Base-by-base conservation (phyloP, 2,113 vertebrate species). In the Hydropotes inermis region DNA sequence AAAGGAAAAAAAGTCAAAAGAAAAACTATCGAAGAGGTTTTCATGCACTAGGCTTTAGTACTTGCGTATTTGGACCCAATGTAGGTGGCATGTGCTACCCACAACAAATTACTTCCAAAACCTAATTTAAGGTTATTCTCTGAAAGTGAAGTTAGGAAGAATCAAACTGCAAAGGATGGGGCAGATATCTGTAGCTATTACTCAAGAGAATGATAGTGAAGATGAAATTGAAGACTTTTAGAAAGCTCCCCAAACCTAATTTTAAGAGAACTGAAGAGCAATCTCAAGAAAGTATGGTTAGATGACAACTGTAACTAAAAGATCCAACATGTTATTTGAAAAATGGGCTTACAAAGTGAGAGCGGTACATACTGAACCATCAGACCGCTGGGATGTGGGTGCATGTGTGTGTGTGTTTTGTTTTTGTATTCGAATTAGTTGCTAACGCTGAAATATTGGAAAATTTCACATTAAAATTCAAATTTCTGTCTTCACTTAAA, bases 221-320 rank as follows among this genome's bases (percentile, higher is more conserved):
- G 13, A 45, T 23, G 39, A 96, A 93, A 95, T 27, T 36, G 70
- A 87, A 78, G 55, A 58, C 28, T 76, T 67, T 36, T 30, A 78
- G 47, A 95, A 58, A 90, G 23, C 93, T 23, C 23, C 33, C 55
- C 39, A 93, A 89, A 94, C 79, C 30, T 94, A 64, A 85, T 52
- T 89, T 86, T 85, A 91, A 97, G n/a, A 87, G 84, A 94, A 92
- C 13, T 27, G 13, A 94, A 91, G 47, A 90, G 11, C 50, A 87
- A 83, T 14, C 5, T 91, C 86, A 96, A 87, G 54, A 6, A 82
- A 90, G 50, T 88, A 93, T 33, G 17, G 67, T 0, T 54, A 1
- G 16, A 83, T 39, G 55, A 1, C 30, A 91, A 57, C 15, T 23
- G 19, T 60, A 90, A 87, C n/a, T 87, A 58, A 82, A 96, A 64